A percentile compares a stretch with the other conserved stretches of the same genome.
phyloP scores from a whole-genome alignment of 2,113 vertebrate genomes.

The Actinemys pallida region DNA sequence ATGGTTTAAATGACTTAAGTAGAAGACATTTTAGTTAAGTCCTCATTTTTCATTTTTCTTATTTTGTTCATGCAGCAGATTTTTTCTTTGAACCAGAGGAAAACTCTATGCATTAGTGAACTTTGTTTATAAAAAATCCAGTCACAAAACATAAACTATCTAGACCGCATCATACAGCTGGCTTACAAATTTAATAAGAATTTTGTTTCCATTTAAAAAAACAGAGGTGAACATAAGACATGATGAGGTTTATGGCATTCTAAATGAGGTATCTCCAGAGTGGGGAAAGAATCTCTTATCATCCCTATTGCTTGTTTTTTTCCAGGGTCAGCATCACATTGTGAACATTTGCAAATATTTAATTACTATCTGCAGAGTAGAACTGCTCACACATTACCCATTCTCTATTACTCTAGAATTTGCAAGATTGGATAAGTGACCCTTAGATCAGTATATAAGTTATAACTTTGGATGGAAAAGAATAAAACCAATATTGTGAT shows the following conservation, averaged over 20 bases:
- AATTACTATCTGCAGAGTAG: background rate
- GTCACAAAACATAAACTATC: rapidly evolving
- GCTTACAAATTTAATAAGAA: slow-evolving; percentile 10
- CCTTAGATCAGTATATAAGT: background rate
- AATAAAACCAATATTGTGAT: background rate
- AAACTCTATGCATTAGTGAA: background rate
- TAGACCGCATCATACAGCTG: background rate
- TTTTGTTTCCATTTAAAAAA: slow-evolving; percentile 28
- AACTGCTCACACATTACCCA: background rate
- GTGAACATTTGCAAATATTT: background rate
- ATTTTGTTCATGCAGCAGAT: background rate
- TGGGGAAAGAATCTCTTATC: background rate
- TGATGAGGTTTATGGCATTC: background rate
- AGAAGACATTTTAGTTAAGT: background rate
- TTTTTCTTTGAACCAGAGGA: background rate
- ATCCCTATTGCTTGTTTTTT: slow-evolving; percentile 26
- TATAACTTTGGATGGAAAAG: background rate
- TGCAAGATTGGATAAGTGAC: background rate
- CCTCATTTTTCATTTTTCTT: background rate
- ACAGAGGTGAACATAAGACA: background rate
- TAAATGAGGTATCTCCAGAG: background rate
- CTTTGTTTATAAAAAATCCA: background rate
- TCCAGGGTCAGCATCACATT: background rate
- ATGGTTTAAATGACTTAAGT: slow-evolving; percentile 9
- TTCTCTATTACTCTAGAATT: background rate